phyloP scores from a whole-genome alignment of 2,797 vertebrate genomes.

The Sebastes minor region DNA sequence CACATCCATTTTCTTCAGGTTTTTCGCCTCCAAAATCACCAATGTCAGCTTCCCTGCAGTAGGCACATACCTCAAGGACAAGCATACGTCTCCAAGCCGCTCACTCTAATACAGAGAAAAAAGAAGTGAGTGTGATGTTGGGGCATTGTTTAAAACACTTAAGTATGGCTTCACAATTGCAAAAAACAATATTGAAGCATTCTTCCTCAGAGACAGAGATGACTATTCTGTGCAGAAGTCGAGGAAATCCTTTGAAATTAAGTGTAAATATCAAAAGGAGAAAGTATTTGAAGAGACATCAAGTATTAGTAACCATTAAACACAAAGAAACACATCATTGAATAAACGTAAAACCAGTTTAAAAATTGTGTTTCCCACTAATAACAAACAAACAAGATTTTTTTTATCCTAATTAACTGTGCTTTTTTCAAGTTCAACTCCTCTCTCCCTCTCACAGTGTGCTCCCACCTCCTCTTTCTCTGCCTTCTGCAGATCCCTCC shows the following conservation, averaged over 20 bases:
- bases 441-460: not conserved
- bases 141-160: not conserved
- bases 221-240: not conserved
- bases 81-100: constrained; percentile 95
- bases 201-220: not conserved
- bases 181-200: not conserved
- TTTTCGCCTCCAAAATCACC: constrained; percentile 97
- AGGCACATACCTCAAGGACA: constrained; percentile 97
- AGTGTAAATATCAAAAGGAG: not conserved
- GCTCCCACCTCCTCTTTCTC: constrained; percentile 96
- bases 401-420: not conserved
- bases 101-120: constrained; percentile 87
- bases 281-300: not conserved
- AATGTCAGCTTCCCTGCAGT: constrained; percentile 97
- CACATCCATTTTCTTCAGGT: constrained; percentile 99
- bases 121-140: not conserved
- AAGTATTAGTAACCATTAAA: not conserved
- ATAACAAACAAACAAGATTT: not conserved
- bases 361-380: not conserved
- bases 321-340: not conserved
- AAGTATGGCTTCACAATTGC: not conserved
- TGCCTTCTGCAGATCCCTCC: constrained; percentile 96
- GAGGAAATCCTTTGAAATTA: not conserved
- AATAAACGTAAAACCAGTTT: not conserved
- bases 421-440: not conserved